Evolutionary conservation across 2,797 vertebrate species (phyloP).

Genomic region (Brachyrhaphis roseni): DNA sequence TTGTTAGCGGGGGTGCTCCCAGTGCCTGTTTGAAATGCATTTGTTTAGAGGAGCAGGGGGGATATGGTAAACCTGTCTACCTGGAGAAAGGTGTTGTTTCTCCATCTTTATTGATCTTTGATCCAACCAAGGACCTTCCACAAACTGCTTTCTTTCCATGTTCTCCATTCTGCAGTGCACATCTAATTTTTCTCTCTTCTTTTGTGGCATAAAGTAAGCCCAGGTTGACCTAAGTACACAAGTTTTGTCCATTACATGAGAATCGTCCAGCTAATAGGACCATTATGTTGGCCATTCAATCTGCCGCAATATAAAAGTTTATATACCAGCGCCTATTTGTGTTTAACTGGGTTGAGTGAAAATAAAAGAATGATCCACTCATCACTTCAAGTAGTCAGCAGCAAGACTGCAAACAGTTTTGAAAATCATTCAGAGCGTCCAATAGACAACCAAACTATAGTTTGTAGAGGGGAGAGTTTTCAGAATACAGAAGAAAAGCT

Average conservation of each 20-base stretch:
- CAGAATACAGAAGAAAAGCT: not conserved
- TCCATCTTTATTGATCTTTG: slow-evolving; percentile 77
- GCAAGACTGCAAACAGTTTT: not conserved
- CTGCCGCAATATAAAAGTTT: not conserved
- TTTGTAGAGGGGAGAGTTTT: not conserved
- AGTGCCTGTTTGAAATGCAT: slow-evolving; percentile 94
- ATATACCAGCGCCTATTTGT: not conserved
- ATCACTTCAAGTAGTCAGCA: not conserved
- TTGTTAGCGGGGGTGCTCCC: slow-evolving; percentile 93
- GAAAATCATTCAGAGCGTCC: not conserved
- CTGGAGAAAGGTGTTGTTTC: slow-evolving; percentile 54
- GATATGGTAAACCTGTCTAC: slow-evolving; percentile 78
- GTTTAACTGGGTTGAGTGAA: not conserved
- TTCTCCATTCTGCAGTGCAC: slow-evolving; percentile 17
- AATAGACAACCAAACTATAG: not conserved
- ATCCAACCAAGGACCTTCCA: slow-evolving; percentile 40
- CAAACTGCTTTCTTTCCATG: slow-evolving; percentile 20
- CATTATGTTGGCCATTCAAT: not conserved
- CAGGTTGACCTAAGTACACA: not conserved
- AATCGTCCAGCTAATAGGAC: not conserved
- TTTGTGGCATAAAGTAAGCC: slow-evolving; percentile 19
- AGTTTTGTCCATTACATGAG: not conserved
- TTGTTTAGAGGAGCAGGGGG: slow-evolving; percentile 88
- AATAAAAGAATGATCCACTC: not conserved
- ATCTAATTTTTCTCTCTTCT: slow-evolving; percentile 40